Percentiles rank a stretch among this genome's conserved stretches.
phyloP scores from a whole-genome alignment of 2,888 invertebrate genomes.

The Timandra comae region DNA sequence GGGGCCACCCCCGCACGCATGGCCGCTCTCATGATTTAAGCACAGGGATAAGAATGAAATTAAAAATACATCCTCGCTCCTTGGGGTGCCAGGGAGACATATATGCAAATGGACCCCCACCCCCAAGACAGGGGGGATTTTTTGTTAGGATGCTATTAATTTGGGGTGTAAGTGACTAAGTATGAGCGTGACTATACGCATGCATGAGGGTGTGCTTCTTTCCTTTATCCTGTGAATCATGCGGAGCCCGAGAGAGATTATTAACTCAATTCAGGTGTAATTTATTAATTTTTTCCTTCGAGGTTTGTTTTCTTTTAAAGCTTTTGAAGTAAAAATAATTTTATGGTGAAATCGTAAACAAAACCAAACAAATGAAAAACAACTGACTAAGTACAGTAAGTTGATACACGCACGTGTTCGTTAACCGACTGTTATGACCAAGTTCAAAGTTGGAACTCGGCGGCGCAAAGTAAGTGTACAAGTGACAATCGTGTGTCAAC shows the following conservation, averaged over 20 bases:
- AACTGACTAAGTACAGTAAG: no score
- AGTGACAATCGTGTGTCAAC: no score
- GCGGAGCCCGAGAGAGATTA: conserved; percentile 56
- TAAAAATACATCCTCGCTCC: conserved; percentile 76
- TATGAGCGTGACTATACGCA: conserved; percentile 48
- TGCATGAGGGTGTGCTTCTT: conserved; percentile 44
- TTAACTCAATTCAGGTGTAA: conserved; percentile 59
- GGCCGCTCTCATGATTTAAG: conserved; percentile 77
- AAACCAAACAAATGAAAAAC: no score
- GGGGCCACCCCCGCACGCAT: conserved; percentile 67
- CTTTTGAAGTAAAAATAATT: no score
- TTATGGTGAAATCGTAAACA: no score
- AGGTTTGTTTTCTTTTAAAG: conserved; percentile 15
- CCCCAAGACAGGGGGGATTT: conserved; percentile 70
- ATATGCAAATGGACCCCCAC: conserved; percentile 73
- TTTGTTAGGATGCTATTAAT: conserved; percentile 77
- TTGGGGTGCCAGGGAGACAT: conserved; percentile 74
- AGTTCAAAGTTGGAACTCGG: no score
- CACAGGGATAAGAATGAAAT: conserved; percentile 77
- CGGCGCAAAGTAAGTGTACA: no score
- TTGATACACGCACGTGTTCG: no score
- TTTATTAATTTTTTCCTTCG: conserved; percentile 36
- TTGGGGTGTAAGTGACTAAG: conserved; percentile 72
- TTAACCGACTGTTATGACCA: no score
- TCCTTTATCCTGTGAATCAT: conserved; percentile 67